Base-by-base conservation (phyloP, 1,140 invertebrate genomes). In the Zaprionus gabonicus region DNA sequence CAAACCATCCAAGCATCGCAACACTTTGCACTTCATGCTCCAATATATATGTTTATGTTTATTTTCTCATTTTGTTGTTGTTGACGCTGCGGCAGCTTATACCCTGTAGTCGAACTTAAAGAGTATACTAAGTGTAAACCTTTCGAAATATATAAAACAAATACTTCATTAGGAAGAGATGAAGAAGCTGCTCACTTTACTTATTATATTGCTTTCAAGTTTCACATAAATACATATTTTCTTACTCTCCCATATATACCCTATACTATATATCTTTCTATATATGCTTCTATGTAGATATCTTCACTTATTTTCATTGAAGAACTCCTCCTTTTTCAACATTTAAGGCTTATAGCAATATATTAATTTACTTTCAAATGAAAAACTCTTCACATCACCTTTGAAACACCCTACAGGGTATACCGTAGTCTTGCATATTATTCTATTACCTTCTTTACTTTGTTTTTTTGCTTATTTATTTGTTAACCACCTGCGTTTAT, bases 1-100 rank as follows among this genome's bases (percentile, higher is more conserved):
- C 64, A 71, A 76, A 63, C 67, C 66, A 53, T 36, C 76, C 69
- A 78, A 25, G 44, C 72, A 70, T 75, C 60, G 2, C 76, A 31
- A 79, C 82, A 90, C 85, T 90, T 88, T 88, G 81, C 85, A 87
- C 83, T 84, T 88, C 80, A 87, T 87, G 83, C 87, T 82, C 80
- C 76, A 20, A 20, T 87, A 77, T 81, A 76, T 81, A 76, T 88
- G 84, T 80, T 83, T 87, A 87, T 87, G 74, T 76, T 72, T 76
- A 67, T 72, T 66, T 66, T 58, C 56, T 62, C 28, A 53, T 58
- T 62, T 56, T 64, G 28, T 31, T 71, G 23, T 41, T 28, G 23
- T 41, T 28, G 41, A 46, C n/a, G 20, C 46, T 25, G 20, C 20
- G 6, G 46, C 46, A 12, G 46, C 10, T 25, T 10, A 51, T 51